A percentile compares a stretch with the other conserved stretches of the same genome.
Evolutionary conservation across 2,797 vertebrate species (phyloP).

Genomic region (Macrochelys suwanniensis): DNA sequence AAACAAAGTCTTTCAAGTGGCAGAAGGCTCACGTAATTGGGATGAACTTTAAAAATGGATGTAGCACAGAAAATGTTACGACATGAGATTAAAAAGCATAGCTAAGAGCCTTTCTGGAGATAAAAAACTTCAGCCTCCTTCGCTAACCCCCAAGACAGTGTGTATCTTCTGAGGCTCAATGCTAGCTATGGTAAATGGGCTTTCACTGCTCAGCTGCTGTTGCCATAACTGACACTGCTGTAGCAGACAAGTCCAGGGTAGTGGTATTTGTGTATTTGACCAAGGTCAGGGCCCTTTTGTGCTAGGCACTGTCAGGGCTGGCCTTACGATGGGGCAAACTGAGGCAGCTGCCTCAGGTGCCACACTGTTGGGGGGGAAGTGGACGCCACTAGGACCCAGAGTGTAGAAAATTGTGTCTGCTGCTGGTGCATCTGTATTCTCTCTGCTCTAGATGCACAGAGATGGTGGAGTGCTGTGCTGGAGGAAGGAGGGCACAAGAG

Average conservation of each 20-base stretch:
- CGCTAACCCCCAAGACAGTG: background rate
- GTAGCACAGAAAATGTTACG: conserved; percentile 17
- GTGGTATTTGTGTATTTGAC: background rate
- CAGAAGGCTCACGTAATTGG: conserved; percentile 2
- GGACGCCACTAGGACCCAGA: too few species aligned
- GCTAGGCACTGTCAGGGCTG: background rate
- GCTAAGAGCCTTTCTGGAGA: background rate
- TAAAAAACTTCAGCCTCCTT: background rate
- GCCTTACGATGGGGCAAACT: too few species aligned
- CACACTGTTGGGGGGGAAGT: too few species aligned
- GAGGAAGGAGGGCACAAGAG: too few species aligned
- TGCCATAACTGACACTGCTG: background rate
- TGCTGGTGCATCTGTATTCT: too few species aligned
- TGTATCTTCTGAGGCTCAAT: background rate
- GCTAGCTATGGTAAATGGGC: background rate
- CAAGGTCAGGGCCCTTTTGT: background rate
- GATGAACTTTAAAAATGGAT: background rate
- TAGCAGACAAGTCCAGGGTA: background rate
- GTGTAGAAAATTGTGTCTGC: too few species aligned
- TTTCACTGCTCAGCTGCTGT: background rate
- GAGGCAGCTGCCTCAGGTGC: too few species aligned
- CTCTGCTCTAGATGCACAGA: too few species aligned
- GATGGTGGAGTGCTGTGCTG: too few species aligned
- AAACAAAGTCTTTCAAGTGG: background rate
- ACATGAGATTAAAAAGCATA: background rate